Evolutionary conservation across 2,888 invertebrate species (phyloP).

Genomic region (Aleiodes testaceus): DNA sequence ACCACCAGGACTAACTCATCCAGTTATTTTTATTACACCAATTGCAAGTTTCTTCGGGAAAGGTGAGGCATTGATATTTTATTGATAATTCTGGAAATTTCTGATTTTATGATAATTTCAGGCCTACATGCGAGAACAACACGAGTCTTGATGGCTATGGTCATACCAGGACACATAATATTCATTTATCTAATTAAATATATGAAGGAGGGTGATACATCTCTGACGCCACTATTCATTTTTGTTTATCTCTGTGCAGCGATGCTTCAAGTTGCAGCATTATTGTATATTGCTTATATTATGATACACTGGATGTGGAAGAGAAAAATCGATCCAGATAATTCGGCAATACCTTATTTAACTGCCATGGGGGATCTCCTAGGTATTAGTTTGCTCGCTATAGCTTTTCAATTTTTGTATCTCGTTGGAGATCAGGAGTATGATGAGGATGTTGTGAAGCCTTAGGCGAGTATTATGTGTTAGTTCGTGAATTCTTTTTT

Average conservation of each 20-base stretch:
- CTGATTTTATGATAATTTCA: slow-evolving; percentile 58
- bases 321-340: slow-evolving; percentile 81
- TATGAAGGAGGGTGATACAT: slow-evolving; percentile 80
- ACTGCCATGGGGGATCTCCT: slow-evolving; percentile 86
- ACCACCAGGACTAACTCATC: slow-evolving; percentile 74
- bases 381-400: slow-evolving; percentile 80
- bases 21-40: slow-evolving; percentile 77
- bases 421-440: slow-evolving; percentile 76
- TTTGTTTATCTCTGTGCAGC: slow-evolving; percentile 81
- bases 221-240: slow-evolving; percentile 80
- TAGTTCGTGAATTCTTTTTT: background rate
- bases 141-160: slow-evolving; percentile 82
- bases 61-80: slow-evolving; percentile 63
- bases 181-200: slow-evolving; percentile 83
- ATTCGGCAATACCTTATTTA: slow-evolving; percentile 84
- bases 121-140: slow-evolving; percentile 80
- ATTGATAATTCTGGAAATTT: slow-evolving; percentile 3
- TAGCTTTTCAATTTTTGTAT: slow-evolving; percentile 79
- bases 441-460: slow-evolving; percentile 59
- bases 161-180: slow-evolving; percentile 85
- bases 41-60: slow-evolving; percentile 79
- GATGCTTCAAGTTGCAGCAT: slow-evolving; percentile 76
- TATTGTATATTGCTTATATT: slow-evolving; percentile 78
- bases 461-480: slow-evolving; percentile 46
- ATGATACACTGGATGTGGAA: slow-evolving; percentile 80